A percentile compares a stretch with the other conserved stretches of the same genome.
phyloP scores from a whole-genome alignment of 2,888 invertebrate species.

The Eledona agricola region DNA sequence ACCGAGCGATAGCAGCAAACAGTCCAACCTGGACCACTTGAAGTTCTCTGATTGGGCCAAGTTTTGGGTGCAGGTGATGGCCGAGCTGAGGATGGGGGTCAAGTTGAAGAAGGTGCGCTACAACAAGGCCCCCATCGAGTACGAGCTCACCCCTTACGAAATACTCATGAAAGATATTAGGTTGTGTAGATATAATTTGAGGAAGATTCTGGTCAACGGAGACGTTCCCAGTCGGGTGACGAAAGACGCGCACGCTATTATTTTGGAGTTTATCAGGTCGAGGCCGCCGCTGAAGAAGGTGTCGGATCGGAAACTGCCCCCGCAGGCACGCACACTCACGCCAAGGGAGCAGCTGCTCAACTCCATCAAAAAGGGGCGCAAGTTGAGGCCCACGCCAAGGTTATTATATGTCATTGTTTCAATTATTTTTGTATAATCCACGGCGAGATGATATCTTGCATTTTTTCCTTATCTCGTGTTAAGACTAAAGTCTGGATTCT shows the following conservation, averaged over 20 bases:
- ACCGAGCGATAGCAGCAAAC: slow-evolving; percentile 70
- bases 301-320: slow-evolving; percentile 84
- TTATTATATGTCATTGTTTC: slow-evolving; percentile 23
- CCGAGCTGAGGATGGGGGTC: slow-evolving; percentile 89
- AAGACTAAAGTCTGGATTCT: too few relatives aligned
- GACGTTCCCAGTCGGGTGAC: slow-evolving; percentile 84
- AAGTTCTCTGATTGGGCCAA: slow-evolving; percentile 94
- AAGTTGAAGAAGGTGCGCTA: slow-evolving; percentile 89
- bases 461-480: slow-evolving; percentile 1
- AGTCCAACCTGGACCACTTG: slow-evolving; percentile 80
- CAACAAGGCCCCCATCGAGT: slow-evolving; percentile 83
- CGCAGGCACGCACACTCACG: slow-evolving; percentile 75
- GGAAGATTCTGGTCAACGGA: slow-evolving; percentile 86
- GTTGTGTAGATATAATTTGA: slow-evolving; percentile 86
- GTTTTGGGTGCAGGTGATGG: slow-evolving; percentile 95
- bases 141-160: slow-evolving; percentile 95
- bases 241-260: slow-evolving; percentile 94
- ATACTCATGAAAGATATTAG: slow-evolving; percentile 96
- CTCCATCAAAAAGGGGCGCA: slow-evolving; percentile 81
- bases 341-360: slow-evolving; percentile 87
- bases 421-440: neutral
- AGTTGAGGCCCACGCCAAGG: slow-evolving; percentile 68
- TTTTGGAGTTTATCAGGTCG: slow-evolving; percentile 95
- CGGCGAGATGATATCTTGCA: too few relatives aligned
- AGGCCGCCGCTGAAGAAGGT: slow-evolving; percentile 93